Evolutionary conservation across 2,888 invertebrate genomes (phyloP).

Genomic region (Crepidodera aurea): DNA sequence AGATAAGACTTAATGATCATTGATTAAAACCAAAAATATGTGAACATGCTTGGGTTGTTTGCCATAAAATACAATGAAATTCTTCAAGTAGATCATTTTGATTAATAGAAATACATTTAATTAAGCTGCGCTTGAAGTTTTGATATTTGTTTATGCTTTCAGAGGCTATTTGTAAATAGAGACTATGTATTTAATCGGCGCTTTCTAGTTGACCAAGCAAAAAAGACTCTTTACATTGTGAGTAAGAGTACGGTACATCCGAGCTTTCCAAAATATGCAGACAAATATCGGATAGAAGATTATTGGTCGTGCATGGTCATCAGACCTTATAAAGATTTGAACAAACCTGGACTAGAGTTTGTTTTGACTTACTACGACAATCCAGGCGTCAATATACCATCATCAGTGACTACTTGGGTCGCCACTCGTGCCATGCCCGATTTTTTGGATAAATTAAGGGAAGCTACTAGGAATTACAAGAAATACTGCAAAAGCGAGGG

Average conservation of each 20-base stretch:
- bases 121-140: no score
- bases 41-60: no score
- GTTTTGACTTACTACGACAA: constrained; percentile 88
- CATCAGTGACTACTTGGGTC: constrained; percentile 78
- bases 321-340: constrained; percentile 69
- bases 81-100: no score
- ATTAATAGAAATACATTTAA: no score
- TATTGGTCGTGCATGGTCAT: constrained; percentile 91
- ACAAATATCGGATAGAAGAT: constrained; percentile 77
- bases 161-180: constrained; percentile 84
- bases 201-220: constrained; percentile 67
- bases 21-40: no score
- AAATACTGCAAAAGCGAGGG: constrained; percentile 59
- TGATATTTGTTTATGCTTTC: constrained; percentile 53
- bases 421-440: constrained; percentile 79
- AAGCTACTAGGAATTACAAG: constrained; percentile 72
- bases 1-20: no score
- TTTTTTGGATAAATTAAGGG: constrained; percentile 74
- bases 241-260: constrained; percentile 77
- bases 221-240: constrained; percentile 70
- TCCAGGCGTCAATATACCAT: constrained; percentile 80
- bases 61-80: no score
- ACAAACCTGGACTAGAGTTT: constrained; percentile 79
- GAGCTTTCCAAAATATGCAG: constrained; percentile 70
- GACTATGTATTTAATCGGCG: constrained; percentile 86